phyloP scores from a whole-genome alignment of 2,113 vertebrate species.

The Stercorarius parasiticus region DNA sequence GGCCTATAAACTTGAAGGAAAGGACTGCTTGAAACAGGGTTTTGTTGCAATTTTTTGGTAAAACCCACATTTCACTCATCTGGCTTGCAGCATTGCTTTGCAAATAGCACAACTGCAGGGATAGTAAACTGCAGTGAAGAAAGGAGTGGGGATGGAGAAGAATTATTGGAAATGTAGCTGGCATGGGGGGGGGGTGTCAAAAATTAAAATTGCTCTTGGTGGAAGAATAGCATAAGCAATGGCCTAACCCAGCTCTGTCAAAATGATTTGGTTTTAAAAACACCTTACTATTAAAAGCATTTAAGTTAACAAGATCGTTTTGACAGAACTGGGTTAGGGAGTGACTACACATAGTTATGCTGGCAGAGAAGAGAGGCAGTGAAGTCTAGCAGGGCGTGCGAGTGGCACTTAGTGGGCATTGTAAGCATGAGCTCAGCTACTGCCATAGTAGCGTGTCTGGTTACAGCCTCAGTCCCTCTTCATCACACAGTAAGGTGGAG shows the following conservation, averaged over 20 bases:
- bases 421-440: background rate
- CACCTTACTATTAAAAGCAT: slow-evolving; percentile 60
- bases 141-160: background rate
- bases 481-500: background rate
- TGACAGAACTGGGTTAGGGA: slow-evolving; percentile 69
- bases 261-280: slow-evolving; percentile 53
- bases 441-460: background rate
- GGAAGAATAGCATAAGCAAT: slow-evolving; percentile 22
- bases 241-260: slow-evolving; percentile 59
- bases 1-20: background rate
- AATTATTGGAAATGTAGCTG: background rate
- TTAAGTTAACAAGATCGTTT: slow-evolving; percentile 63
- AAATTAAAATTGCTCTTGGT: slow-evolving; percentile 14
- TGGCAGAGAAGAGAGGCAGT: background rate
- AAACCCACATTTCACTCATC: background rate
- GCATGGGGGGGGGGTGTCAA: background rate
- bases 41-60: background rate
- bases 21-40: background rate
- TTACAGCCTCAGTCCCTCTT: background rate
- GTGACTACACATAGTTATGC: background rate
- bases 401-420: background rate
- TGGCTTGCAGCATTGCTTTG: background rate
- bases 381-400: background rate
- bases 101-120: background rate
- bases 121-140: background rate